Base-by-base conservation (phyloP, 2,888 invertebrate species). In the Hedya salicella region DNA sequence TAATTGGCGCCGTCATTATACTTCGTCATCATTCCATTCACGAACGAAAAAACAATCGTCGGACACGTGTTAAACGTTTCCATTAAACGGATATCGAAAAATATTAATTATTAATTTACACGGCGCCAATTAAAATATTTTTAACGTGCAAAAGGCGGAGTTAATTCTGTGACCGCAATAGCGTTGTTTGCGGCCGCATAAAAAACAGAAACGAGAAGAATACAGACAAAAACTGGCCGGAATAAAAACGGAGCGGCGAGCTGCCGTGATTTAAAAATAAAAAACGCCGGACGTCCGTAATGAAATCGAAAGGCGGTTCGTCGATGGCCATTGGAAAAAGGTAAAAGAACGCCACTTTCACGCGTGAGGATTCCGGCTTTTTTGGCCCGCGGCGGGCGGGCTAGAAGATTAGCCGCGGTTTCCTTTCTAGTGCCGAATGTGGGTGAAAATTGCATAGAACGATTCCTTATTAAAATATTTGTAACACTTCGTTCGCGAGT, bases 261-360 rank as follows among this genome's bases (percentile, higher is more conserved):
- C 85, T 82, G 84, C 82, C 83, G 89, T 89, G 91, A 91, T 92
- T 91, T 90, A 90, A 91, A 91, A 91, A 92, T 88, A 91, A 91
- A 90, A 90, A 91, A 83, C 79, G 76, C 76, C 85, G 89, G 89
- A 90, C 82, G 90, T 89, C 86, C 91, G 91, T 92, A 92, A 91
- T 91, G 92, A 92, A 92, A 92, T 91, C 91, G 92, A 92, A 92
- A 92, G 92, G 92, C 84, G 89, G 90, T 90, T 89, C 89, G 91
- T 91, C 91, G 91, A 92, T 92, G 85, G 86, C 90, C 85, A 86
- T 82, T 86, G 89, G 88, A 87, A 91, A 92, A 92, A 91, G 79
- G 88, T 88, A 91, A 91, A 91, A 91, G 89, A 88, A 87, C 76
- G 75, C 76, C 90, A 92, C 92, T 92, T 92, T 92, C 91, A 85